A percentile compares a stretch with the other conserved stretches of the same genome.
phyloP scores from a whole-genome alignment of 37 sponge, comb jelly and placozoan genomes.

The Eunapius fragilis region DNA sequence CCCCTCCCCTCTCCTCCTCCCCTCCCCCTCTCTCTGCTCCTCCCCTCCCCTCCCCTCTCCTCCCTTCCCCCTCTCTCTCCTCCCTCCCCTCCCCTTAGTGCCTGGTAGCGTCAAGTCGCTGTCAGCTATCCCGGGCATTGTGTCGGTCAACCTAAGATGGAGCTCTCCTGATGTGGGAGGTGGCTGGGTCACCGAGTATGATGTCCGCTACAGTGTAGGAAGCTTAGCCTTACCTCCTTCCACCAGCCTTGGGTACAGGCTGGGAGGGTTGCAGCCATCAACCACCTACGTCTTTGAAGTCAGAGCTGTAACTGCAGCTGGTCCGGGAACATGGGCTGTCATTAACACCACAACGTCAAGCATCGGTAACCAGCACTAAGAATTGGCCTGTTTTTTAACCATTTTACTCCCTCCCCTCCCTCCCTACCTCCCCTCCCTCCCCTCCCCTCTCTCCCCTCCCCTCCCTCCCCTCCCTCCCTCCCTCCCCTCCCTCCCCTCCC shows the following conservation, averaged over 20 bases:
- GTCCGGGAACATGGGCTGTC: not conserved
- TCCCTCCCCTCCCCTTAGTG: not conserved
- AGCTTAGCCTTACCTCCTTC: not conserved
- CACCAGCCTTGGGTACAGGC: not conserved
- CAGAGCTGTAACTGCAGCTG: not conserved
- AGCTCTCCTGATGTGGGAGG: constrained; percentile 6
- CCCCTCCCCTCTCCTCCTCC: no score
- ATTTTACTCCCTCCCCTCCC: not conserved
- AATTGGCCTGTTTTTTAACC: no score
- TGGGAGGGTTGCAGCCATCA: constrained; percentile 14
- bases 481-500: not conserved
- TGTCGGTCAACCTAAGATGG: constrained; percentile 24
- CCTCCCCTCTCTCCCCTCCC: not conserved
- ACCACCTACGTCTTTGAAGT: not conserved
- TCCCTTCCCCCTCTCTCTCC: no score
- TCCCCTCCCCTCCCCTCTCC: no score
- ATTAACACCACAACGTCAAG: not conserved
- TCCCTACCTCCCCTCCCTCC: not conserved
- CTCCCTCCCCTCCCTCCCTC: not conserved
- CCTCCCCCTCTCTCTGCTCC: no score
- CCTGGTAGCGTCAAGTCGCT: constrained; percentile 25
- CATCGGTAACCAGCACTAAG: constrained; percentile 1
- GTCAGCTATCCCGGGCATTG: constrained; percentile 5
- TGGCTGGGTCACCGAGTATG: constrained; percentile 13
- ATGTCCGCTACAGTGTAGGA: not conserved